Conservation (phyloP, 2,113 vertebrate genomes). For the Paramisgurnus dabryanus region DNA sequence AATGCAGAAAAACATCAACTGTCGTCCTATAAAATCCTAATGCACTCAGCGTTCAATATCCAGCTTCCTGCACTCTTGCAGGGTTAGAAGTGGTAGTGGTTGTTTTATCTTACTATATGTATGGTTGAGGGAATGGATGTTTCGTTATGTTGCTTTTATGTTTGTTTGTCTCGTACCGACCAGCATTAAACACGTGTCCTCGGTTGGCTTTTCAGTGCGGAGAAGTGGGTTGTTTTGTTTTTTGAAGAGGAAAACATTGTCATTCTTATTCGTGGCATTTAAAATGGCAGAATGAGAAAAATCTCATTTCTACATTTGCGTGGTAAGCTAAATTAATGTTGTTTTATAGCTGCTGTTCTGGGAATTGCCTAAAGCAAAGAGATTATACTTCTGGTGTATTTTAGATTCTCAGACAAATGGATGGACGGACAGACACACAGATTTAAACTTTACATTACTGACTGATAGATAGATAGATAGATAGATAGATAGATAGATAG, state of each 20-base stretch:
- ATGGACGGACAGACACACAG: not conserved
- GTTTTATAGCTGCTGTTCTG: not conserved
- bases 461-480: no score
- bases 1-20: conserved; percentile 20
- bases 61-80: conserved; percentile 5
- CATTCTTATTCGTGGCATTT: conserved; percentile 13
- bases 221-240: conserved; percentile 19
- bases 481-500: not conserved
- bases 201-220: conserved; percentile 38
- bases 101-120: not conserved
- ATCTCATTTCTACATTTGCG: not conserved
- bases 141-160: conserved; percentile 44
- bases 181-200: conserved; percentile 27
- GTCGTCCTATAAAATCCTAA: conserved; percentile 22
- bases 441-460: no score
- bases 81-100: not conserved
- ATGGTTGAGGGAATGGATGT: conserved; percentile 17
- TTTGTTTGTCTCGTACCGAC: conserved; percentile 24
- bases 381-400: not conserved
- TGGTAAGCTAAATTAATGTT: conserved; percentile 10
- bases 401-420: not conserved
- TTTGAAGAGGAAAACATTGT: conserved; percentile 2
- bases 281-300: conserved; percentile 7
- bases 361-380: not conserved
- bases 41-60: conserved; percentile 12